Base-by-base conservation (phyloP, 2,113 vertebrate species). In the Cervus canadensis region DNA sequence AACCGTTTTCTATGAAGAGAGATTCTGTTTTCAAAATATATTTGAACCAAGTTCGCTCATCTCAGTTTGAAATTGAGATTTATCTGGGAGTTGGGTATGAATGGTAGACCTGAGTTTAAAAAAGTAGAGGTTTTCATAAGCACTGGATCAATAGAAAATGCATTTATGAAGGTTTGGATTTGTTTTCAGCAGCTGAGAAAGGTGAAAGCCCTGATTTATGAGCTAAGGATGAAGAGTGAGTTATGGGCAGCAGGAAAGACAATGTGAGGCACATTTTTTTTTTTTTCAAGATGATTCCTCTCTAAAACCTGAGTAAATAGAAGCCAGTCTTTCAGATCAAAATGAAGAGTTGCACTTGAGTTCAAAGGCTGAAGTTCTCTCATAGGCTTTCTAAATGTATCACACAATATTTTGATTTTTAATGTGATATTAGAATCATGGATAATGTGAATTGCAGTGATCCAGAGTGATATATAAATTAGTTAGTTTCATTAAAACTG, bases 181-280 rank as follows among this genome's bases (percentile, higher is more conserved):
- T 97, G 93, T 96, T 98, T 97, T 98, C 96, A 97, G 60, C 95
- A 92, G 83, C 48, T 95, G n/a, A 95, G 57, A 94, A 92, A 59
- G 15, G 11, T 54, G 82, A 97, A 98, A 97, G 82, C 71, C 40
- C 10, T 93, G 89, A 91, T 97, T 98, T 98, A 74, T 89, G 92
- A 97, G 40, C 33, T 94, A 45, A 87, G 82, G 15, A 95, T 94
- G 85, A 95, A 71, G 56, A 19, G 6, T 87, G 25, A 16, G 4
- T 43, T 94, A 78, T 87, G 67, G 40, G 14, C 10, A 97, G 30
- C 40, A 96, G 64, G 19, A 88, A 26, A 85, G 36, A 95, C 6
- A 85, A 50, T 62, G 33, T 82, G 64, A 78, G 33, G 15, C 2
- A 52, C 10, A 6, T 30, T 62, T 43, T 60, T 89, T 26, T 36